Base-by-base conservation (phyloP, 1,140 invertebrate species). In the Ooceraea biroi region DNA sequence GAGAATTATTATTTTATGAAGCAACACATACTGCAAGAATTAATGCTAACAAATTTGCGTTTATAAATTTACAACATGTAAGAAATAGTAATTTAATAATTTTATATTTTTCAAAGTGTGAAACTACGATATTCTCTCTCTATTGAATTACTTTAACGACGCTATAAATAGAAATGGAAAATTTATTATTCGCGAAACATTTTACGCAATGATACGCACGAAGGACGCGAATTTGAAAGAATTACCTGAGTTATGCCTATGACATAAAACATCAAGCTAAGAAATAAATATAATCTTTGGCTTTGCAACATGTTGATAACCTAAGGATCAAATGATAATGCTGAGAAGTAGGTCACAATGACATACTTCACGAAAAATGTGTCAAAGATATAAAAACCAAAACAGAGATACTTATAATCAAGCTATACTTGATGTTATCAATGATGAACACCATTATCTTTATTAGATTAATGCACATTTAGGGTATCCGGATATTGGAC, bases 311-410 rank as follows among this genome's bases (percentile, higher is more conserved):
- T 3, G 5, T 10, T 14, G 50, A 57, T 72, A 72, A 72, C 19
- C 50, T 14, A 72, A 57, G 69, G 7, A 72, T 57, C 19, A 72
- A 55, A 57, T 14, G 68, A 52, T 71, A 71, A 71, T 52, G 3
- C 1, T 0, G n/a, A n/a, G 50, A 30, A 69, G 11, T 69, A 30
- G 30, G 12, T 50, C 7, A 36, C 25, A 10, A 60, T 22, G 55
- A n/a, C n/a, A n/a, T n/a, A n/a, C n/a, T n/a, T n/a, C n/a, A n/a
- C n/a, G 7, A 22, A 72, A 41, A 72, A 10, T 8, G 41, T 72
- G 30, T 55, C 27, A 71, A 1, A 71, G n/a, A 1, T n/a, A 30
- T 25, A 17, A 69, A 22, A 46, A 46, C 11, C 0, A 61, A n/a
- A n/a, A n/a, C n/a, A n/a, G n/a, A n/a, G n/a, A n/a, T n/a, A n/a